Percentiles rank a stretch among this genome's conserved stretches.
Conservation (phyloP, 1,140 invertebrate species). For the Listronotus oregonensis region DNA sequence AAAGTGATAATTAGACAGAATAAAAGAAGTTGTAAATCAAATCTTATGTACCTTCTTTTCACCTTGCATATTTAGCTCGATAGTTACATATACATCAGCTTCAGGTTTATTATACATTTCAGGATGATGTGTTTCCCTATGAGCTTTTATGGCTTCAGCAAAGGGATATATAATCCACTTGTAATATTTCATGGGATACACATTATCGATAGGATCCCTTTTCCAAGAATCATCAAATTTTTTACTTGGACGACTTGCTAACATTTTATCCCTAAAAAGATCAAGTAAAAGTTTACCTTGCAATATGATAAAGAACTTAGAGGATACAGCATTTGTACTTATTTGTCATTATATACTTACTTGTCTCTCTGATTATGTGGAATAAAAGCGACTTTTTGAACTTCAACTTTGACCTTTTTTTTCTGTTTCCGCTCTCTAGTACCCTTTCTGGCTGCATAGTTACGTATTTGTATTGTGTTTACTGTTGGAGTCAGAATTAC, state of each 20-base stretch:
- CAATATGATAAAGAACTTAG: constrained; percentile 2
- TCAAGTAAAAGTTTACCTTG: neutral
- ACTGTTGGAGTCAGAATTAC: neutral
- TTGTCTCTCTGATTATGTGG: constrained; percentile 64
- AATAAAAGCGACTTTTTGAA: constrained; percentile 70
- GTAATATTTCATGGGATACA: constrained; percentile 67
- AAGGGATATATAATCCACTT: constrained; percentile 68
- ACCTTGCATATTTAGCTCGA: constrained; percentile 76
- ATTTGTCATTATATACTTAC: constrained; percentile 41
- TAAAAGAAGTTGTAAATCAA: too few species aligned
- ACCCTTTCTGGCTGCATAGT: constrained; percentile 74
- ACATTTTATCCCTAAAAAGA: constrained; percentile 28
- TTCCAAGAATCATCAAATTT: constrained; percentile 64
- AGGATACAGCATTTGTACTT: constrained; percentile 33
- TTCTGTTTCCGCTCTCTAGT: constrained; percentile 73
- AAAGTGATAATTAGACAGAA: too few species aligned
- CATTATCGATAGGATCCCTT: constrained; percentile 66
- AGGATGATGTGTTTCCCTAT: constrained; percentile 77
- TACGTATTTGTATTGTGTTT: constrained; percentile 22
- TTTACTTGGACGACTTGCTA: constrained; percentile 41
- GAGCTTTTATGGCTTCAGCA: constrained; percentile 71
- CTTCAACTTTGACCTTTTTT: constrained; percentile 72
- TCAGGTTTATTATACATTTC: constrained; percentile 74
- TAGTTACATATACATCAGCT: constrained; percentile 65
- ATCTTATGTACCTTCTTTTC: constrained; percentile 57